These are phyloP conservation scores for Physeter macrocephalus DNA, from an alignment of 2,113 vertebrate species.

Conservation along the genomic window DNA sequence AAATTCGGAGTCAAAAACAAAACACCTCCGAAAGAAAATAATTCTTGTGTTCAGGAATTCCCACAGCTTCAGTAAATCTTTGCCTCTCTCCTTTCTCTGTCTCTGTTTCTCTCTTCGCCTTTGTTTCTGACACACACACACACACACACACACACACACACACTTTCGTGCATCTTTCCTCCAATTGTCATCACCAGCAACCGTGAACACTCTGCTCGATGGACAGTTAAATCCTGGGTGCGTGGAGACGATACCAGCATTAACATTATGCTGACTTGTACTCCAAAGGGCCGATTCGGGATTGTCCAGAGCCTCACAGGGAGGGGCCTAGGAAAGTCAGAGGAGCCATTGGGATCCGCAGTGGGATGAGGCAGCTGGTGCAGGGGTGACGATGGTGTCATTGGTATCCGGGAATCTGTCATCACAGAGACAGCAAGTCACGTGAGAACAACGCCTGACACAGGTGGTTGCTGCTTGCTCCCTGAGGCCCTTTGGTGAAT, in stretches of 20 bases:
- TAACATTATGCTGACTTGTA: background rate
- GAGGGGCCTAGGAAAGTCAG: background rate
- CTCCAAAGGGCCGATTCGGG: background rate
- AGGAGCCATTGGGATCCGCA: background rate
- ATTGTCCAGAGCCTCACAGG: background rate
- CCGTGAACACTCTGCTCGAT: background rate
- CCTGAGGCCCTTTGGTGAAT: background rate
- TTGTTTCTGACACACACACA: background rate
- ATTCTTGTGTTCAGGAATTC: background rate
- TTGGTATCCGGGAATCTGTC: background rate
- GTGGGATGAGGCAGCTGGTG: background rate
- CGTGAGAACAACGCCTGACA: accelerated
- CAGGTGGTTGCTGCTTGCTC: background rate
- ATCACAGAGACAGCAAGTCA: background rate
- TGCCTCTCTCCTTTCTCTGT: background rate
- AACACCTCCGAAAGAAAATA: background rate
- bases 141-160: no score
- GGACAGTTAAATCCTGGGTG: background rate
- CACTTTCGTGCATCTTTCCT: background rate
- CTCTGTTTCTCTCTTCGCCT: background rate
- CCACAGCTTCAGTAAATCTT: background rate
- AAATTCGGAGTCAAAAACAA: background rate
- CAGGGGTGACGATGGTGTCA: background rate
- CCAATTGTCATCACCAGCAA: background rate
- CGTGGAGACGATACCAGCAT: background rate